A percentile compares a stretch with the other conserved stretches of the same genome.
Evolutionary conservation across 2,113 vertebrate species (phyloP).

Genomic region (Anser cygnoides): DNA sequence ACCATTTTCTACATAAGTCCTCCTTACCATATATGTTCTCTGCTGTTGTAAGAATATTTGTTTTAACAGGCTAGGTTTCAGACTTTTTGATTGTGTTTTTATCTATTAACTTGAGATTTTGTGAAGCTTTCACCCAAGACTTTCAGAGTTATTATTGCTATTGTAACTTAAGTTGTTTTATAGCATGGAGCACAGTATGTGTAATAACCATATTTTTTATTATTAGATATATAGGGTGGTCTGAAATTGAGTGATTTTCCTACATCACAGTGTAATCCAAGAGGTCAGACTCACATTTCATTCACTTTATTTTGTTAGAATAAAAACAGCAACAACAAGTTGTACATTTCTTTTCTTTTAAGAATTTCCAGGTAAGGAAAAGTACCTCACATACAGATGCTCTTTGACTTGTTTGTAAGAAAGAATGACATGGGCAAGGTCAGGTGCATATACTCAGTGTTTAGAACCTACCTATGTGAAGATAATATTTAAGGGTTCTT

Average conservation of each 20-base stretch:
- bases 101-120: neutral
- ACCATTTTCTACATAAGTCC: neutral
- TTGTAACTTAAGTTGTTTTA: neutral
- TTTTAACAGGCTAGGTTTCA: neutral
- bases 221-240: rapidly evolving
- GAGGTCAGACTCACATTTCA: neutral
- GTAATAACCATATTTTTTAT: neutral
- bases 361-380: neutral
- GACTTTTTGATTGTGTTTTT: neutral
- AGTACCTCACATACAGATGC: neutral
- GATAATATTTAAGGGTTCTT: rapidly evolving
- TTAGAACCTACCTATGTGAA: neutral
- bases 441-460: neutral
- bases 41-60: neutral
- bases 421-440: neutral
- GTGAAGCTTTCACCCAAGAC: neutral
- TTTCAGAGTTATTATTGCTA: neutral
- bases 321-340: neutral
- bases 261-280: neutral
- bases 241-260: neutral
- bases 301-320: neutral
- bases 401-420: neutral
- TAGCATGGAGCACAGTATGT: neutral
- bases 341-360: neutral
- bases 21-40: neutral